Evolutionary conservation across 23 tunicate species (phyloP), one percentile per base, ranked within the genome.

Genomic region (Clavelina lepadiformis): DNA sequence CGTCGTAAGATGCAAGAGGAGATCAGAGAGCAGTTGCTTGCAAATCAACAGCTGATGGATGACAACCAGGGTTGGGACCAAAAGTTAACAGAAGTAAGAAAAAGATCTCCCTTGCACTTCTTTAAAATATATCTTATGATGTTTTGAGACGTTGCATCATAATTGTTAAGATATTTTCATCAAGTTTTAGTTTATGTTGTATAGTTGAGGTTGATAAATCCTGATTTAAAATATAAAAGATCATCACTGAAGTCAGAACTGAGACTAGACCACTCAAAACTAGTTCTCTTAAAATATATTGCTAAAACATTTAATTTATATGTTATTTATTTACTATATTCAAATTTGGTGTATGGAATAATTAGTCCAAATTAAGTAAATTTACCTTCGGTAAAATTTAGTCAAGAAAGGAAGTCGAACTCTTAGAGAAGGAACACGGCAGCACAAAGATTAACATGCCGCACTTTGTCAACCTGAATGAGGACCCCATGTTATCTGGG

Each of bases 401-500:
- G 82, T 81, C 91, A 0, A 32, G 93, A 52, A 47, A 72, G 74
- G 98, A 93, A 62, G 88, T 84, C 38, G 76, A 36, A n/a, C 56
- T 38, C 7, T 68, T 79, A 61, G 73, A 63, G 32, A 52, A 79
- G 68, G 29, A 67, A 28, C 84, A 78, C 30, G 75, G 33, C 18
- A 57, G 18, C 7, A 19, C 31, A 29, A 61, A 70, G 31, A 57
- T 58, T 56, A 69, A 36, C 6, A 78, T 38, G 5, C 95, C 98
- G 4, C 83, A 84, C 56, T 73, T 93, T 25, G 71, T 85, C 32
- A 93, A 93, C 61, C 45, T 93, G 8, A 93, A 93, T 67, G 98
- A 93, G 75, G 98, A 93, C 72, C 94, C 98, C 4, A 84, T 83
- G 94, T 46, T 93, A 26, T 83, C 94, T 22, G 98, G 98, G 25